phyloP scores from a whole-genome alignment of 2,113 vertebrate genomes.

The Campylomormyrus numenius region DNA sequence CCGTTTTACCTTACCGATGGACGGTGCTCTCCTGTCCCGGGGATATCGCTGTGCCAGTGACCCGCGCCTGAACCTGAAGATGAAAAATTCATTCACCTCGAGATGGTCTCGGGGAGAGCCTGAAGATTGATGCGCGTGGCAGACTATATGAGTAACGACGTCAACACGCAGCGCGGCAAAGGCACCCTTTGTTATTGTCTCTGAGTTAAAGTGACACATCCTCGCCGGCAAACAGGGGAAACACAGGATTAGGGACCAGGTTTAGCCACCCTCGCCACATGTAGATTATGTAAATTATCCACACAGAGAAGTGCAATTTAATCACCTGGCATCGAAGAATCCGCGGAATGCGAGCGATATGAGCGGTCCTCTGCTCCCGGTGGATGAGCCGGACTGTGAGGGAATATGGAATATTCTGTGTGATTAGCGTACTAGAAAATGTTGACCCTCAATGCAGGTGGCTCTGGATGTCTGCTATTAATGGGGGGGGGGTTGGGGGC shows the following conservation, averaged over 20 bases:
- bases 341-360: slow-evolving; percentile 41
- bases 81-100: slow-evolving; percentile 64
- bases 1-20: slow-evolving; percentile 47
- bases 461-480: neutral
- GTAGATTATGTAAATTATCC: slow-evolving; percentile 45
- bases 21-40: slow-evolving; percentile 39
- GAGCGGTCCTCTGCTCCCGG: slow-evolving; percentile 34
- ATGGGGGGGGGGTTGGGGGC: neutral
- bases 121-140: slow-evolving; percentile 61
- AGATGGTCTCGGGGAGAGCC: slow-evolving; percentile 47
- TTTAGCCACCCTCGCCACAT: slow-evolving; percentile 24
- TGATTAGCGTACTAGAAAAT: slow-evolving; percentile 39
- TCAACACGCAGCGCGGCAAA: slow-evolving; percentile 53
- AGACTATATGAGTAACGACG: slow-evolving; percentile 61
- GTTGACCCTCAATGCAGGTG: slow-evolving; percentile 33
- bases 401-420: slow-evolving; percentile 51
- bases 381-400: slow-evolving; percentile 44
- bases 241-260: slow-evolving; percentile 43
- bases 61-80: slow-evolving; percentile 57
- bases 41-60: slow-evolving; percentile 45
- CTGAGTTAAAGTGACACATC: slow-evolving; percentile 50
- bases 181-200: slow-evolving; percentile 53
- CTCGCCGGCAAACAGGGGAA: slow-evolving; percentile 52
- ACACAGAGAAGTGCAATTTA: slow-evolving; percentile 22
- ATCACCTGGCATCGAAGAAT: slow-evolving; percentile 42